phyloP scores from a whole-genome alignment of 2,797 vertebrate species.

The Sternarchorhynchus goeldii region DNA sequence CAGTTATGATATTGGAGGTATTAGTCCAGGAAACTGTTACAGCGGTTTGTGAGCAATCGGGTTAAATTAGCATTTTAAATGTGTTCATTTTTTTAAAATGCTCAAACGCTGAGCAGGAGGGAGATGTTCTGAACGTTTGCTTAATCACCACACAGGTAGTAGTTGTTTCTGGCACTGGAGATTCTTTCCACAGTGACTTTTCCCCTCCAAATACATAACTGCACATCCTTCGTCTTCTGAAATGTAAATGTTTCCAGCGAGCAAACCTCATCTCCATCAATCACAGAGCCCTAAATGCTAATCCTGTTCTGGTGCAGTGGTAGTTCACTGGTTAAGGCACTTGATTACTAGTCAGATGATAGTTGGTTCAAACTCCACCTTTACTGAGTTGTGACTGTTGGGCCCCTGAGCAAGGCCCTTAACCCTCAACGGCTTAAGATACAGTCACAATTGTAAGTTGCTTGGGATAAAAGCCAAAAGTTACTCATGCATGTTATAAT shows the following conservation, averaged over 20 bases:
- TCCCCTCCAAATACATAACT: neutral
- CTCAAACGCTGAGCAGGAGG: neutral
- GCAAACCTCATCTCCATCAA: neutral
- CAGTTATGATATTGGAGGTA: neutral
- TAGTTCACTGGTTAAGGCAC: no score
- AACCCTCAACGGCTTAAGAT: no score
- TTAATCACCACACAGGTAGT: neutral
- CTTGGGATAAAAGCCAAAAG: neutral
- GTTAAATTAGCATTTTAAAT: neutral
- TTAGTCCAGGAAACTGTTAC: neutral
- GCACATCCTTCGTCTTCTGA: conserved; percentile 1
- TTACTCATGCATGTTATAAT: no score
- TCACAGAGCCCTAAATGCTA: neutral
- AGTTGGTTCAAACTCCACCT: no score
- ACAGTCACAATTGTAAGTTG: no score
- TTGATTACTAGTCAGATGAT: no score
- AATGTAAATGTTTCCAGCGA: neutral
- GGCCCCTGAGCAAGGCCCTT: no score
- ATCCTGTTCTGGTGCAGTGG: no score
- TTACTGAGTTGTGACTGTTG: no score
- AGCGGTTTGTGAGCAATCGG: neutral
- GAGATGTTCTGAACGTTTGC: neutral
- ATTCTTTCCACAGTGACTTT: neutral
- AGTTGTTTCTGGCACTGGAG: neutral
- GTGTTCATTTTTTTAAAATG: neutral